Evolutionary conservation across 2,888 invertebrate genomes (phyloP).

Genomic region (Apoderus coryli): DNA sequence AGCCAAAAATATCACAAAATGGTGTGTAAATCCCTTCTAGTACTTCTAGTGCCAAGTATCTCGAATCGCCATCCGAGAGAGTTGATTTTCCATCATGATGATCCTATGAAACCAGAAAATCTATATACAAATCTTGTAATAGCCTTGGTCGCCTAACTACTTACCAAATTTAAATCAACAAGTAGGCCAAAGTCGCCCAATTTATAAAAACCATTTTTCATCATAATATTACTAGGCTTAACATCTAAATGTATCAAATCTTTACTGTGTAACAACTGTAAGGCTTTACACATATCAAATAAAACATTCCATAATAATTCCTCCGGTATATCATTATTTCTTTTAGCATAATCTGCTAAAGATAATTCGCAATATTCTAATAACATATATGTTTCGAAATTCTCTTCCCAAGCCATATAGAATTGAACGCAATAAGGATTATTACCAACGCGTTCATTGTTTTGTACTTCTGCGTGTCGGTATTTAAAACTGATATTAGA

Average conservation of each 20-base stretch:
- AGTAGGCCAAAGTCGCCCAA: conserved; percentile 64
- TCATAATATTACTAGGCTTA: conserved; percentile 63
- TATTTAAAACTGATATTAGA: conserved; percentile 40
- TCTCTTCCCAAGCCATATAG: conserved; percentile 60
- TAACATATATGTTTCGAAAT: conserved; percentile 49
- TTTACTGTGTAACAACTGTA: conserved; percentile 52
- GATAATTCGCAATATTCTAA: conserved; percentile 54
- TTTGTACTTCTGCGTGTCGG: conserved; percentile 49
- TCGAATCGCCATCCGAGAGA: conserved; percentile 56
- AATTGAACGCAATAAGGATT: conserved; percentile 54
- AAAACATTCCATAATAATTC: conserved; percentile 49
- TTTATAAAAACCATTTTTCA: conserved; percentile 51
- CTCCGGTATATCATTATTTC: conserved; percentile 43
- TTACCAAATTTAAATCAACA: conserved; percentile 42
- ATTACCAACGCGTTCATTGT: conserved; percentile 50
- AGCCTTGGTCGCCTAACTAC: no score
- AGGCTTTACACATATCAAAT: conserved; percentile 45
- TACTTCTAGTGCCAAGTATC: conserved; percentile 60
- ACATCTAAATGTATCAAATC: conserved; percentile 61
- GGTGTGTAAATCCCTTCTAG: conserved; percentile 45
- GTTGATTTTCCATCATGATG: conserved; percentile 21
- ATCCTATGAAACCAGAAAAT: conserved; percentile 17
- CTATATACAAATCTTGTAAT: no score
- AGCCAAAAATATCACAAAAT: conserved; percentile 59
- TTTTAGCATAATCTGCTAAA: conserved; percentile 41